Base-by-base conservation (phyloP, 2,888 invertebrate species). In the Rhimphoctona megacephalus region DNA sequence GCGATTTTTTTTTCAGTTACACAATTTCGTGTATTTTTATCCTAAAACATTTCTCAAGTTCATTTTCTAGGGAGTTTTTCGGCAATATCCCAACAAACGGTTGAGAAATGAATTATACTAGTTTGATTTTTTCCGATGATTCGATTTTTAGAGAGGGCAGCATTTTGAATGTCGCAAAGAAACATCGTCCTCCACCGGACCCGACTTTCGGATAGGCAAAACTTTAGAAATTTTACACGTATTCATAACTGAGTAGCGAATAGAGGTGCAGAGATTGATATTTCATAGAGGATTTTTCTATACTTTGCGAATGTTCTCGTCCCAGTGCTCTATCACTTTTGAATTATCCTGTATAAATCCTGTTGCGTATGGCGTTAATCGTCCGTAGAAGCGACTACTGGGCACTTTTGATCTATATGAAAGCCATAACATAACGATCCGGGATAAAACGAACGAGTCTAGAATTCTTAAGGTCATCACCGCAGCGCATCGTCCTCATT, bases 401-500 rank as follows among this genome's bases (percentile, higher is more conserved):
- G 57, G 78, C 49, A 64, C 74, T 72, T 73, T 79, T 67, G 73
- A 74, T 79, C 36, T 22, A 43, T 64, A 57, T 57, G 61, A 66
- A 61, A 46, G 46, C 9, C 33, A 46, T 19, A 67, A 78, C 36
- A 64, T 49, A 8, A 74, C 33, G 66, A 54, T 17, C 43, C 11
- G 30, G 57, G 30, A 77, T 76, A n/a, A 74, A 76, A 66, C 33
- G 64, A 82, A 80, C 49, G 36, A 70, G 74, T 46, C 79, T 73
- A 69, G 64, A 83, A 69, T 30, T 61, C 54, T 79, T 85, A 76
- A 85, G 82, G 83, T 80, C 79, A 76, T 82, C 67, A 72, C 64
- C 14, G 64, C 36, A 49, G 72, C 64, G 72, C 61, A 82, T 82
- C 74, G 67, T 73, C 61, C 82, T 85, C 82, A 82, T 85, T 82